Percentiles rank a stretch among this genome's conserved stretches.
Conservation (phyloP, 2,888 invertebrate species). For the Drosophila emarginata region DNA sequence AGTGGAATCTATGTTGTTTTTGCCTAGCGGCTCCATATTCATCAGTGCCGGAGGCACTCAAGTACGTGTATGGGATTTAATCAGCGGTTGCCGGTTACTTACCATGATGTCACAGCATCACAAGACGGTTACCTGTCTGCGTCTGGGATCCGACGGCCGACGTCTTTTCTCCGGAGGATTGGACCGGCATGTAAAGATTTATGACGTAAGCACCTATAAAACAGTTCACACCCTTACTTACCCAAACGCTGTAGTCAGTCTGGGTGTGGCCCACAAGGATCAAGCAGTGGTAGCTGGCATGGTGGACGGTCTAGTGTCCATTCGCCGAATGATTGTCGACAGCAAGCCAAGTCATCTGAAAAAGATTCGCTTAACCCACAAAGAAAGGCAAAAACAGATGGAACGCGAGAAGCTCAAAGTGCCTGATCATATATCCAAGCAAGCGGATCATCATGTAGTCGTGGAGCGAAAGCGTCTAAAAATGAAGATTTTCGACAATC, state of each 20-base stretch:
- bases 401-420: background rate
- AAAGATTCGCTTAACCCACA: slow-evolving; percentile 50
- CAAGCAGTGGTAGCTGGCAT: slow-evolving; percentile 94
- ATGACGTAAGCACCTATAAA: slow-evolving; percentile 93
- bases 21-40: slow-evolving; percentile 95
- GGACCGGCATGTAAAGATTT: slow-evolving; percentile 96
- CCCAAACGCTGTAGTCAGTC: slow-evolving; percentile 94
- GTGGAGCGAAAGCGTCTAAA: slow-evolving; percentile 76
- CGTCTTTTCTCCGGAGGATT: slow-evolving; percentile 94
- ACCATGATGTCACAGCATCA: slow-evolving; percentile 95
- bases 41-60: slow-evolving; percentile 95
- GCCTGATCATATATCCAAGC: slow-evolving; percentile 43
- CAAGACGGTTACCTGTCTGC: slow-evolving; percentile 95
- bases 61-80: slow-evolving; percentile 96
- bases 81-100: slow-evolving; percentile 90
- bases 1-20: slow-evolving; percentile 93
- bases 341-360: slow-evolving; percentile 78
- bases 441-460: slow-evolving; percentile 85
- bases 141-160: slow-evolving; percentile 91
- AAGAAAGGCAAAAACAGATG: background rate
- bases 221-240: slow-evolving; percentile 94
- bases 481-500: slow-evolving; percentile 85
- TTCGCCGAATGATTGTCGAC: slow-evolving; percentile 89
- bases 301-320: slow-evolving; percentile 95
- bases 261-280: slow-evolving; percentile 90